Base-by-base conservation (phyloP, 2,888 invertebrate species). In the Emmelina monodactyla region DNA sequence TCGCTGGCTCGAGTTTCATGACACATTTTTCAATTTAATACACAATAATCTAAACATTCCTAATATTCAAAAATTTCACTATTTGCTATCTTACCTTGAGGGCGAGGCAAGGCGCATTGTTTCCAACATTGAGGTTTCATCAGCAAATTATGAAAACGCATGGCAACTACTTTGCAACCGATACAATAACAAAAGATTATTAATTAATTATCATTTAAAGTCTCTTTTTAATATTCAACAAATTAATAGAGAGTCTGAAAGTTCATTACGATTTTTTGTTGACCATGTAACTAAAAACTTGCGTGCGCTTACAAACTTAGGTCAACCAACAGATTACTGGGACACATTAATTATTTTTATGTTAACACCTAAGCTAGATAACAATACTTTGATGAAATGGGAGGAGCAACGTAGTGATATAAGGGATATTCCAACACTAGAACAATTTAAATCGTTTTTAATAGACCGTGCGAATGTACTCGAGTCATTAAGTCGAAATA, bases 241-340 rank as follows among this genome's bases (percentile, higher is more conserved):
- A n/a, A 11, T 42, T 7, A 14, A 32, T 12, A 33, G 40, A 2
- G 45, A 49, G 10, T 37, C 46, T 7, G 41, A 46, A 28, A 29
- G 14, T 1, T 43, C 44, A 0, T 39, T 48, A 3, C 37, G 43
- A n/a, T 44, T 39, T 29, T 28, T 51, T 28, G 40, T 47, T 1
- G 47, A 48, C 25, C 43, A 48, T 14, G 37, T 51, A 0, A 43
- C 44, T 0, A 51, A 51, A 25, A 46, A 51, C 19, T 36, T 51
- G 19, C 41, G 50, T 1, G 50, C 51, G 0, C 30, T 51, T 13
- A 3, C 32, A 1, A 47, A 40, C 9, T 33, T 51, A 5, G 46
- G 45, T 1, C 44, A 41, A 7, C 43, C 47, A 1, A 49, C 45
- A 9, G 41, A 44, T n/a, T 28, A 46, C 3, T 47, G 46, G 45